Base-by-base conservation (phyloP, 2,888 invertebrate genomes). In the Drosophila prostipennis region DNA sequence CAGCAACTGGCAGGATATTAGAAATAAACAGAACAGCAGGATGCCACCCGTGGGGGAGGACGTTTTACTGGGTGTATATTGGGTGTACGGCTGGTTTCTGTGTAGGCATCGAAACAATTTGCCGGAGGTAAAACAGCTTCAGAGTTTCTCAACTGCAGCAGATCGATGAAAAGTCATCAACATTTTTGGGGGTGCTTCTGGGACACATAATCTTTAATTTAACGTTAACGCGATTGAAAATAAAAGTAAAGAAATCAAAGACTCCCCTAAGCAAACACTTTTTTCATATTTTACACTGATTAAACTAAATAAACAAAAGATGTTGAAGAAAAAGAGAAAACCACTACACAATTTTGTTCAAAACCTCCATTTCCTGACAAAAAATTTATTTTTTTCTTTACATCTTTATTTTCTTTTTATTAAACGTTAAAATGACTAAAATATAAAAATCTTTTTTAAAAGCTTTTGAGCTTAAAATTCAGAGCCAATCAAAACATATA, bases 21-120 rank as follows among this genome's bases (percentile, higher is more conserved):
- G 82, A 83, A 83, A 83, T 81, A 83, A 87, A 77, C 77, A 72
- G 64, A 63, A 74, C 87, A 76, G 79, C 82, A 77, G 76, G 82
- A 71, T 76, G 72, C 43, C 49, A 46, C 40, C 67, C 39, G 53
- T 19, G 11, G 8, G 45, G 43, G 11, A 23, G 39, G 67, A 13
- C 37, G 46, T 60, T 48, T 39, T 36, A 37, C 37, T 10, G 39
- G 16, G 43, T 23, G 42, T 43, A 23, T 46, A 37, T 46, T 19
- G 16, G 39, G 11, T 29, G 16, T 29, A 13, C 13, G 49, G 19
- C 39, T 14, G 48, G 23, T 40, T 8, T n/a, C 29, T 43, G 13
- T n/a, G 36, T 14, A 8, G 37, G n/a, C 37, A 32, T 10, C 45
- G n/a, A 14, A 29, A n/a, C 67, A 45, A 65, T 65, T 65, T 53